Base-by-base conservation (phyloP, 2,888 invertebrate species). In the Erebia aethiops region DNA sequence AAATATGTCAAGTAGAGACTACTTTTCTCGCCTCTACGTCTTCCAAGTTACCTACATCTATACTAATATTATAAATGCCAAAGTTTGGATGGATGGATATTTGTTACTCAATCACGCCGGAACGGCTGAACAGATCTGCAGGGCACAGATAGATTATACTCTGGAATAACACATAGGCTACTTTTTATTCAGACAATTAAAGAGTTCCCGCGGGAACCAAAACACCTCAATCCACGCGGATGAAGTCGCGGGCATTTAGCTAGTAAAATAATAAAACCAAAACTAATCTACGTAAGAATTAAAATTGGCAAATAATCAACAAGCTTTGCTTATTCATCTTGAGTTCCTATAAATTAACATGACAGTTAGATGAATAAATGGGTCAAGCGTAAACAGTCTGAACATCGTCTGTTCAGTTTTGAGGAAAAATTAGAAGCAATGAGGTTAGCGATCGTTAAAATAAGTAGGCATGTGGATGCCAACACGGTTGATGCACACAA, bases 401-500 rank as follows among this genome's bases (percentile, higher is more conserved):
- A 16, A 16, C 52, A 16, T n/a, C 41, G 13, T n/a, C 16, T 54
- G 16, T n/a, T 3, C 4, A 60, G 43, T 18, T 46, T 62, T 54
- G 18, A 26, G 54, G 51, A 58, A 21, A 67, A 26, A 56, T 63
- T 8, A 21, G 21, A 62, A 9, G 46, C 41, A 43, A 26, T 60
- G 35, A 46, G 46, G 62, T 62, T 62, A 49, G 21, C 46, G 14
- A 21, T 62, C 21, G 26, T 49, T 62, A 62, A 49, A 43, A 60
- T 60, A 35, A 35, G 35, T 35, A 35, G 35, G 35, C 4, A 43
- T 46, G 46, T 43, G 62, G 21, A 54, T 52, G 52, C 64, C 52
- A 54, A 52, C 64, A 64, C 16, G 41, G 64, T 52, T 64, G 16
- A 16, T 57, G 67, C 43, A 67, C 46, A 67, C 67, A 67, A 67